These are phyloP conservation scores for Isurus oxyrinchus DNA, from an alignment of 2,113 vertebrate species.

Conservation along the genomic window DNA sequence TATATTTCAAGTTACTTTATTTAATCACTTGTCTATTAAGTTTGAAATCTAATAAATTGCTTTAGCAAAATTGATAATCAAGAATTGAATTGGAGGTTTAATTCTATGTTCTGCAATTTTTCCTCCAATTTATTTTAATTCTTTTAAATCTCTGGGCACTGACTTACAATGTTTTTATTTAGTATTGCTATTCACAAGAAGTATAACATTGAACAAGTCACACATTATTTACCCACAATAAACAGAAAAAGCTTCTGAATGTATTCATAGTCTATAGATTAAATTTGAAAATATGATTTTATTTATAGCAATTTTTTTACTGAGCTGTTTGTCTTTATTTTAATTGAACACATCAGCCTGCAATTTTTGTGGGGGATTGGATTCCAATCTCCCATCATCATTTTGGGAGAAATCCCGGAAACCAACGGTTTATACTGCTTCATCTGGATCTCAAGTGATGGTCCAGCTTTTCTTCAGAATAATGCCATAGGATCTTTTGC, in stretches of 20 bases:
- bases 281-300: not conserved
- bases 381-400: not conserved
- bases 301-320: too few species aligned
- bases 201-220: not conserved
- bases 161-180: not conserved
- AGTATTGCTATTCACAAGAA: not conserved
- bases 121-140: not conserved
- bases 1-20: slow-evolving; percentile 8
- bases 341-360: not conserved
- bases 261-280: not conserved
- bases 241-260: not conserved
- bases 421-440: not conserved
- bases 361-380: not conserved
- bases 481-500: too few species aligned
- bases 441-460: not conserved
- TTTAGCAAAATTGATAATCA: not conserved
- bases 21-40: not conserved
- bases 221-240: not conserved
- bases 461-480: too few species aligned
- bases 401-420: not conserved
- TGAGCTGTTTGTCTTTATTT: not conserved
- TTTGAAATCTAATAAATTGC: not conserved
- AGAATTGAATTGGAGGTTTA: not conserved
- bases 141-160: not conserved
- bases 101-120: not conserved